These are phyloP conservation scores for Helicoverpa armigera DNA, from an alignment of 1,140 invertebrate species.

Conservation along the genomic window DNA sequence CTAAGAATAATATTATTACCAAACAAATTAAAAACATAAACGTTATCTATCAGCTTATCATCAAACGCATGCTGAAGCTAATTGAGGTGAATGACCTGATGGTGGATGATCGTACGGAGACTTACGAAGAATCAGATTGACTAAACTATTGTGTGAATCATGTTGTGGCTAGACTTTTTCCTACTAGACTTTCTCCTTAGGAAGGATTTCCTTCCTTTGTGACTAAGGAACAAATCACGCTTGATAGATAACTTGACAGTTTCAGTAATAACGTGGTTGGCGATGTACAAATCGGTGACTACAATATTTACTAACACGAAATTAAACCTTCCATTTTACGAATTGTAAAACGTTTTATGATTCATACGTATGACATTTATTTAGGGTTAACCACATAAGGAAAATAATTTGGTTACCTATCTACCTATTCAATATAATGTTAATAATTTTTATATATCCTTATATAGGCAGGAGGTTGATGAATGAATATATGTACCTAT, in stretches of 20 bases:
- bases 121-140: no score
- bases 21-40: background rate
- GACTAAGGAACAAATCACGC: no score
- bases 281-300: no score
- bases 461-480: no score
- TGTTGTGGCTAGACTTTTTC: no score
- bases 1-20: background rate
- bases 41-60: background rate
- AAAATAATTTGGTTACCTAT: constrained; percentile 11
- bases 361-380: background rate
- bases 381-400: constrained; percentile 24
- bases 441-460: background rate
- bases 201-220: no score
- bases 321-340: background rate
- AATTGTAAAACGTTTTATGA: background rate
- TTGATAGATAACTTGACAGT: no score
- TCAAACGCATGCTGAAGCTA: background rate
- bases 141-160: no score
- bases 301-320: background rate
- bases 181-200: no score
- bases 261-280: no score
- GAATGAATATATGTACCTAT: no score
- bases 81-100: background rate
- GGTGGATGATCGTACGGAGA: no score
- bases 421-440: background rate